Percentiles rank a stretch among this genome's conserved stretches.
These are phyloP conservation scores for Latrodectus geometricus DNA, from an alignment of 1,140 invertebrate genomes.

Conservation along the genomic window DNA sequence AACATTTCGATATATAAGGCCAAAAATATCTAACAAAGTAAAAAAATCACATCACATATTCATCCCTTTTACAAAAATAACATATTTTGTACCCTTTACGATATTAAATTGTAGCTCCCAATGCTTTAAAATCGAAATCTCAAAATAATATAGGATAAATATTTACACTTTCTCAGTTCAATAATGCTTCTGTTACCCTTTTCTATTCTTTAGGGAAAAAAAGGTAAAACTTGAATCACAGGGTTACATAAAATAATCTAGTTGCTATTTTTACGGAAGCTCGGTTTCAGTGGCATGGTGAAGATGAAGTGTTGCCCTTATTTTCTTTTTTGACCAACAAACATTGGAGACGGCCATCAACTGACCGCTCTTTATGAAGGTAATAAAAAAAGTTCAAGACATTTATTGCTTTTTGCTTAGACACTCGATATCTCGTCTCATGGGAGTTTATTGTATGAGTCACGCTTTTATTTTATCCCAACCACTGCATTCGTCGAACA, in stretches of 20 bases:
- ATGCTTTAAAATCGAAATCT: no score
- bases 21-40: no score
- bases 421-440: conserved; percentile 30
- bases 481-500: conserved; percentile 1
- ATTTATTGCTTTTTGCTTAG: conserved; percentile 43
- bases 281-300: conserved; percentile 31
- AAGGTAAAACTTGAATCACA: not conserved
- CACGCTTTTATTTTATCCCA: conserved; percentile 21
- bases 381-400: conserved; percentile 28
- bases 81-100: no score
- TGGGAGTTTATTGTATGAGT: conserved; percentile 32
- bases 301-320: conserved; percentile 35
- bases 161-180: no score
- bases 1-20: no score
- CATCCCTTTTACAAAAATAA: no score
- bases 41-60: no score
- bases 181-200: not conserved
- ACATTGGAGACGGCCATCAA: conserved; percentile 36
- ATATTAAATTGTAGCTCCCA: no score
- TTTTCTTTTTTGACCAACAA: conserved; percentile 38
- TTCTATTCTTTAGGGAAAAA: not conserved
- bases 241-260: conserved; percentile 23
- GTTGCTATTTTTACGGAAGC: conserved; percentile 32
- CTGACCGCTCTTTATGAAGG: conserved; percentile 44
- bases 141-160: no score